Conservation (phyloP, 2,797 vertebrate species). For the Ciconia nigra region DNA sequence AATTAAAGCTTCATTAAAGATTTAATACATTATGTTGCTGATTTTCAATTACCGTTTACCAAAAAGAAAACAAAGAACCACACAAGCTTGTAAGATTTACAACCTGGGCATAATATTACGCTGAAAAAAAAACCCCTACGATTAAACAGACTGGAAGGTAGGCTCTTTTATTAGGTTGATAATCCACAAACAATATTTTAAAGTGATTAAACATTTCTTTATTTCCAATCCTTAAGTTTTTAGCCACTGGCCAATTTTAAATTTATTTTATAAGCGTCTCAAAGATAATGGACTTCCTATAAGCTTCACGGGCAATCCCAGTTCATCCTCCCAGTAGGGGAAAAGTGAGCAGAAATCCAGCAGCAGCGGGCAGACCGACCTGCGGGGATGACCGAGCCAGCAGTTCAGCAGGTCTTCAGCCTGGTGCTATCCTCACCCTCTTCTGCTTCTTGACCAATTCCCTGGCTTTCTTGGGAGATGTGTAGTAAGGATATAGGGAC, state of each 20-base stretch:
- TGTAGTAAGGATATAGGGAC: neutral
- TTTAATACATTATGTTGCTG: neutral
- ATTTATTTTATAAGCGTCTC: neutral
- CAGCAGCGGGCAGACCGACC: neutral
- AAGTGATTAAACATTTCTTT: neutral
- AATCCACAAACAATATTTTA: neutral
- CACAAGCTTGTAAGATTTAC: neutral
- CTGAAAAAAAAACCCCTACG: neutral
- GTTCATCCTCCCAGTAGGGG: neutral
- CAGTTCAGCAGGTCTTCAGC: neutral
- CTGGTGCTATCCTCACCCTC: neutral
- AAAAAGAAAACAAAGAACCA: neutral
- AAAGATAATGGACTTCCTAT: neutral
- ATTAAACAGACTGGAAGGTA: neutral
- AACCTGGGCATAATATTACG: neutral
- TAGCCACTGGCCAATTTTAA: neutral
- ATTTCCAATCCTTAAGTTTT: neutral
- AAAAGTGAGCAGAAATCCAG: neutral
- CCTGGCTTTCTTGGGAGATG: neutral
- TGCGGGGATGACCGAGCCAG: neutral
- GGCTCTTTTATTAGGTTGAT: neutral
- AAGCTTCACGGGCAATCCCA: neutral
- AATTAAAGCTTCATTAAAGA: neutral
- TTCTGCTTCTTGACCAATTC: neutral
- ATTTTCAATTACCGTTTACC: neutral